These are phyloP conservation scores for Embidobia sp. DNA, from an alignment of 2,888 invertebrate genomes.

Conservation along the genomic window DNA sequence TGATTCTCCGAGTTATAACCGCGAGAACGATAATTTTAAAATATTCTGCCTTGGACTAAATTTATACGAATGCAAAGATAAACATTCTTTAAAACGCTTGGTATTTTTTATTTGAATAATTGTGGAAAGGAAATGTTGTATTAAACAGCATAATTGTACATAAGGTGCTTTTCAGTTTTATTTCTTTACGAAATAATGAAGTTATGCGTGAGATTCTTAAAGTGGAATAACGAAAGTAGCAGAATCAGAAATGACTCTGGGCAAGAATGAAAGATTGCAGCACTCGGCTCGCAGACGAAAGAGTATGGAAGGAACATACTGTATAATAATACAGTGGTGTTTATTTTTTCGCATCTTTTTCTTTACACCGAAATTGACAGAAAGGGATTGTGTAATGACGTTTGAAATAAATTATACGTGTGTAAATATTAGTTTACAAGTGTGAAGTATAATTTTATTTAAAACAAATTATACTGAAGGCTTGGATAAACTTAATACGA, in stretches of 20 bases:
- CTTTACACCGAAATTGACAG: not conserved
- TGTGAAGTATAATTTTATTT: too few species aligned
- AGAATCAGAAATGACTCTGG: constrained; percentile 21
- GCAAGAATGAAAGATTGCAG: constrained; percentile 15
- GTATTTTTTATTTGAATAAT: too few species aligned
- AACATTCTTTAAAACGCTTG: too few species aligned
- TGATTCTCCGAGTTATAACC: too few species aligned
- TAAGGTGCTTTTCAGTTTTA: not conserved
- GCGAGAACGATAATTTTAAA: too few species aligned
- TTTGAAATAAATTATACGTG: not conserved
- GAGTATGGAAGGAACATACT: not conserved
- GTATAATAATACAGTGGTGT: constrained; percentile 9
- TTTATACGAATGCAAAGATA: too few species aligned
- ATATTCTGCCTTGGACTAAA: too few species aligned
- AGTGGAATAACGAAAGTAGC: constrained; percentile 28
- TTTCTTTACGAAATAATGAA: constrained; percentile 10
- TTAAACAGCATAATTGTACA: not conserved
- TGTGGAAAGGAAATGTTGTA: not conserved
- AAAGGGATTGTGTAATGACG: not conserved
- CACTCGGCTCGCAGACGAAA: not conserved
- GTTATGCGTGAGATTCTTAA: constrained; percentile 19
- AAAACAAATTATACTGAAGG: too few species aligned
- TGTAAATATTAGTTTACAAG: constrained; percentile 1
- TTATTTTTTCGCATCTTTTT: not conserved
- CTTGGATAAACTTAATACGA: too few species aligned